Conservation (phyloP, 2,888 invertebrate species). For the Eupsilia transversa region DNA sequence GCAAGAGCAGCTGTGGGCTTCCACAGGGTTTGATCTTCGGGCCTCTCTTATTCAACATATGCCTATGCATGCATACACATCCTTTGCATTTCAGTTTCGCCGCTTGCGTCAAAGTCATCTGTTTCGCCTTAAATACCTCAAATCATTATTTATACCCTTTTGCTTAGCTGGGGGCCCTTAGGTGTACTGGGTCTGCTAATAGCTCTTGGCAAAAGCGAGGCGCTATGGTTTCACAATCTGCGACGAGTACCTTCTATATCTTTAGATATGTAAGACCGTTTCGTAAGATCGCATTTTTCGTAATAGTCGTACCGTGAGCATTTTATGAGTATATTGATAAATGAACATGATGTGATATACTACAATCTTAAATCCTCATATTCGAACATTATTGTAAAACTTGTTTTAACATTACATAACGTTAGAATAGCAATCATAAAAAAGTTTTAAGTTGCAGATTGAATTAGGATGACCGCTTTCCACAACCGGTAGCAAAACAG, state of each 20-base stretch:
- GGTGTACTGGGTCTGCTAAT: neutral
- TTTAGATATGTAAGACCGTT: slow-evolving; percentile 1
- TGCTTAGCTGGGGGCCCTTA: neutral
- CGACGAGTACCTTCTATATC: neutral
- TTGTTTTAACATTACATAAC: neutral
- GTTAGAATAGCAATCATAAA: neutral
- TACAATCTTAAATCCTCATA: slow-evolving; percentile 1
- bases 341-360: neutral
- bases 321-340: slow-evolving; percentile 30
- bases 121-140: slow-evolving; percentile 9
- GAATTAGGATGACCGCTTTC: neutral
- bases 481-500: neutral
- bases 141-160: neutral
- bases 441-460: neutral
- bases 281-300: slow-evolving; percentile 39
- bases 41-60: neutral
- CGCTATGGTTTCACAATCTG: slow-evolving; percentile 8
- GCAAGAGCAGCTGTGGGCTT: neutral
- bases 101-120: slow-evolving; percentile 1
- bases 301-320: slow-evolving; percentile 1
- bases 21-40: slow-evolving; percentile 4
- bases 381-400: slow-evolving; percentile 10
- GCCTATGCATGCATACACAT: neutral
- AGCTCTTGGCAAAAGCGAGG: neutral
- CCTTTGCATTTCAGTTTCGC: neutral